Evolutionary conservation across 37 sponge, comb jelly and placozoan genomes (phyloP).

Genomic region (Mnemiopsis leidyi): DNA sequence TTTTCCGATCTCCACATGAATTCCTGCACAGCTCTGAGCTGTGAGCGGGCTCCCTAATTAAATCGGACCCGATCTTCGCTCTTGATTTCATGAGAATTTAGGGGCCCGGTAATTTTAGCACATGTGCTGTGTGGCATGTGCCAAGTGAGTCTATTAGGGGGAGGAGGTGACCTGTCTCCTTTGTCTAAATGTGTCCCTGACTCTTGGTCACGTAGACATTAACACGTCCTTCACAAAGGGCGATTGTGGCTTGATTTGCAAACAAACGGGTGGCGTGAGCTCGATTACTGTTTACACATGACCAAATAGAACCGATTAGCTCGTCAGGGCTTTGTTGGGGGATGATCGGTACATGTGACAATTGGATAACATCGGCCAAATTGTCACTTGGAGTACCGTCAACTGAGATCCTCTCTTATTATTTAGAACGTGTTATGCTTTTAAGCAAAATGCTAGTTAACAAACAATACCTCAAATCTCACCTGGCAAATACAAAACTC

Average conservation of each 20-base stretch:
- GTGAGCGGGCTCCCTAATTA: background rate
- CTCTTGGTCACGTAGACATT: background rate
- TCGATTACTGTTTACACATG: background rate
- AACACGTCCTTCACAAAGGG: background rate
- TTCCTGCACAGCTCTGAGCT: background rate
- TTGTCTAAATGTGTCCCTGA: background rate
- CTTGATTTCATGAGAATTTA: background rate
- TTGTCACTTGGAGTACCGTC: background rate
- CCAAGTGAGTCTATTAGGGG: background rate
- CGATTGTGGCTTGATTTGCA: background rate
- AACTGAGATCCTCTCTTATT: background rate
- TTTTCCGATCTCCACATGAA: background rate
- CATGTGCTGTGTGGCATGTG: slow-evolving; percentile 35
- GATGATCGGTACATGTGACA: background rate
- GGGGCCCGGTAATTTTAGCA: background rate
- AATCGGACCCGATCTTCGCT: background rate
- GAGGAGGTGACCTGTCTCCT: background rate
- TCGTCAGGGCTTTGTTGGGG: background rate
- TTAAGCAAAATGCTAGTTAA: no score
- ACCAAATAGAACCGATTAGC: background rate
- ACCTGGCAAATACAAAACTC: no score
- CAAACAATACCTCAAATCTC: no score
- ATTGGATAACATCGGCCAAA: background rate
- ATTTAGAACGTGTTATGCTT: no score
- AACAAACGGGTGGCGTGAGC: background rate